Evolutionary conservation across 1,140 invertebrate species (phyloP), one percentile per base, ranked within the genome.

Genomic region (Leguminivora glycinivorella): DNA sequence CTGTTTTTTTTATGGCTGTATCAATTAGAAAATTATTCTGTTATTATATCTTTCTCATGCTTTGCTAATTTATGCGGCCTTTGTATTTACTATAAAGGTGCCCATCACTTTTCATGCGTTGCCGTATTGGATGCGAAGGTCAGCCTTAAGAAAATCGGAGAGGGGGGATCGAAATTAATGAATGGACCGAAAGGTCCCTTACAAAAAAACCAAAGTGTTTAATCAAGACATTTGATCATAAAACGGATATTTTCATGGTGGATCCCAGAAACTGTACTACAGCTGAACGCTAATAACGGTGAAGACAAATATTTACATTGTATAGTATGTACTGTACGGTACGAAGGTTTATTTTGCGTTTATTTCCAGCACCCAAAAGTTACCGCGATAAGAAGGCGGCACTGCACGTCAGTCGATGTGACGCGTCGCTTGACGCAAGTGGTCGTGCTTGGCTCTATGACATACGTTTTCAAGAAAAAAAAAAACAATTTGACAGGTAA

Each of bases 401-500:
- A 29, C 24, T 24, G 56, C 0, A 29, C 56, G 68, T 67, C 60
- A 74, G 73, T 74, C 68, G 63, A 19, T 43, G 43, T 47, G 31
- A 67, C 52, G 70, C 68, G 60, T 38, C 70, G 63, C 7, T 47
- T 67, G 66, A 70, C 66, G 66, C 31, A 68, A 63, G 63, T 75
- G 70, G 74, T 78, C 60, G 25, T 24, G 52, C 74, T 69, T 72
- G 47, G 47, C 47, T 52, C 17, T 52, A 22, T 52, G 19, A 6
- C 1, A 52, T 10, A 52, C 19, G 69, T 73, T 72, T 69, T 73
- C 40, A 72, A 67, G 70, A 70, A 76, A 78, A 79, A 79, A 76
- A 73, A 81, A 81, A 72, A 78, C 25, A 60, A 43, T 71, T 75
- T 84, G 81, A 81, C 81, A 84, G 82, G 77, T 84, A 83, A 80